Base-by-base conservation (phyloP, 2,797 vertebrate species). In the Alcedo atthis region DNA sequence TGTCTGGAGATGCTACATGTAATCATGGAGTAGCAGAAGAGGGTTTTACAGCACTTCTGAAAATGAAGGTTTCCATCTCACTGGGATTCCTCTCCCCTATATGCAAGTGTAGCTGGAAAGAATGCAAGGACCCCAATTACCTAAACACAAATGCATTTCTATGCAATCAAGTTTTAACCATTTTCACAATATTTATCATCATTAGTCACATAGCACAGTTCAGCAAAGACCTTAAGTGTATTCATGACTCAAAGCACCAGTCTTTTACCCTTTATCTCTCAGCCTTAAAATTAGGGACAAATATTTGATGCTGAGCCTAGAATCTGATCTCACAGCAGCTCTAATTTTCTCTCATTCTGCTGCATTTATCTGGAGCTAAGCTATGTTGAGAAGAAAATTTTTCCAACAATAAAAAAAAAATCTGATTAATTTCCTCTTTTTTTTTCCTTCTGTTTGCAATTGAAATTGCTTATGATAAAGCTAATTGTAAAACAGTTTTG, bases 111-210 rank as follows among this genome's bases (percentile, higher is more conserved):
- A 84, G 74, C 74, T 32, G 15, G 78, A 46, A 69, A 90, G 45
- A 81, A 78, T 9, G 24, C 21, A 78, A 71, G 62, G 21, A 63
- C 28, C 10, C 49, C 61, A 69, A 94, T 90, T 92, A 70, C 53
- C 45, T 37, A 18, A 37, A 77, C 15, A 80, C 15, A 70, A 88
- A 88, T 77, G 49, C 30, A 28, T 53, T 66, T 62, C 59, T 63
- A 0, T 61, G 76, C 55, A 49, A 21, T 51, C 1, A 5, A 26
- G 67, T 74, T 92, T 85, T 81, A 89, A 93, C 78, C 87, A 79
- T 53, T 85, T 78, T 59, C 87, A 61, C 45, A 83, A 19, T 88
- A 87, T 96, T 90, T 94, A 58, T 93, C 84, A 84, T 82, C 28
- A 3, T 92, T 89, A 94, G 75, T 70, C 54, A 78, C 58, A 4